A percentile compares a stretch with the other conserved stretches of the same genome.
These are phyloP conservation scores for Hydriomena furcata DNA, from an alignment of 2,888 invertebrate genomes.

Conservation along the genomic window DNA sequence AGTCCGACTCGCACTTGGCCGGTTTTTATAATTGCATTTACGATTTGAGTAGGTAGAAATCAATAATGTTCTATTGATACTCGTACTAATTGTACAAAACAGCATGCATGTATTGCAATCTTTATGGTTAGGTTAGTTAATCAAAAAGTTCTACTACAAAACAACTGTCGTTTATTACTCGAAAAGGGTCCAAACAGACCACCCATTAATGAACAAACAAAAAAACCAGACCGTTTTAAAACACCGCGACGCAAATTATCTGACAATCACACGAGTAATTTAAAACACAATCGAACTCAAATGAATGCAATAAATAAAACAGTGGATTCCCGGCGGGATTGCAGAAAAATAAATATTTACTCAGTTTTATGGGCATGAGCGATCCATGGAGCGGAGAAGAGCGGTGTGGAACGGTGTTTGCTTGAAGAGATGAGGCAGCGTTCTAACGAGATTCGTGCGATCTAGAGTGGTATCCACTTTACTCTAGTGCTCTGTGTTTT, in stretches of 20 bases:
- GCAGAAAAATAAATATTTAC: constrained; percentile 53
- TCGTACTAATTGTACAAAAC: too few species aligned
- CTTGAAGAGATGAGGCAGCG: constrained; percentile 38
- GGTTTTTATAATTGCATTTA: too few species aligned
- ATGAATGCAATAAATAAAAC: constrained; percentile 62
- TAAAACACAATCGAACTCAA: constrained; percentile 61
- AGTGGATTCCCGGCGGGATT: constrained; percentile 44
- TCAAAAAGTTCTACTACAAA: too few species aligned
- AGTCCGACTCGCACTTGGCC: too few species aligned
- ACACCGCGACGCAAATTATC: constrained; percentile 53
- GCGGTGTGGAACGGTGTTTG: constrained; percentile 33
- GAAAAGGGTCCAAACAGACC: neutral
- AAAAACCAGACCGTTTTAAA: constrained; percentile 37
- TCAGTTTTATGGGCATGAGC: constrained; percentile 35
- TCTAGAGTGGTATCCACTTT: constrained; percentile 23
- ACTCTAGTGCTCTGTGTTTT: constrained; percentile 21
- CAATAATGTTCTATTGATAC: too few species aligned
- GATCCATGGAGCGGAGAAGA: constrained; percentile 21
- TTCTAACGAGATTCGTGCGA: constrained; percentile 25
- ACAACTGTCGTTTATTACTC: constrained; percentile 15
- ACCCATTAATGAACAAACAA: constrained; percentile 21
- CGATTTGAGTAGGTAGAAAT: too few species aligned
- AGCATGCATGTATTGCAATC: too few species aligned
- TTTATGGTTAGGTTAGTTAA: too few species aligned
- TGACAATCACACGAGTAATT: constrained; percentile 63